phyloP scores from a whole-genome alignment of 2,888 invertebrate species.

The Tuberolachnus salignus region DNA sequence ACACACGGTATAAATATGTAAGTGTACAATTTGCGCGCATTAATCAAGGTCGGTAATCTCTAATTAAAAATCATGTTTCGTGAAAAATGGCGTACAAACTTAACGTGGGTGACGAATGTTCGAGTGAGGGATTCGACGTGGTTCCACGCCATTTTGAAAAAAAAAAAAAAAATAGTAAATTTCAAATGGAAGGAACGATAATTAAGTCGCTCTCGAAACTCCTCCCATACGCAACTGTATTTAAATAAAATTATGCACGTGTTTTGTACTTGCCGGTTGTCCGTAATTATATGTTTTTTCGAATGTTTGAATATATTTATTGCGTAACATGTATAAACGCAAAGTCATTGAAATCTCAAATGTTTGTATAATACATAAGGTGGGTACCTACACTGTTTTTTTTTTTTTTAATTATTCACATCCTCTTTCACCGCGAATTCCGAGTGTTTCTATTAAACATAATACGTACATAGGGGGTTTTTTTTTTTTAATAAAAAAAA shows the following conservation, averaged over 20 bases:
- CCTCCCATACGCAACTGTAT: conserved; percentile 21
- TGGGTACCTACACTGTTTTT: not conserved
- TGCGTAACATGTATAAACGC: not conserved
- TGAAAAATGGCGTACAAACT: not conserved
- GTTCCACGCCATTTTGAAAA: conserved; percentile 25
- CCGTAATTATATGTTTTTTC: conserved; percentile 23
- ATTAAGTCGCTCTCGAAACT: conserved; percentile 29
- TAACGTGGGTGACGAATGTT: not conserved
- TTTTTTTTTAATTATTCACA: conserved; percentile 36
- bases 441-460: not conserved
- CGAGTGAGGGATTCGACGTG: not conserved
- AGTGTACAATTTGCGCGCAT: not conserved
- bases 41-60: conserved; percentile 5
- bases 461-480: no score
- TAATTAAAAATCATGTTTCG: not conserved
- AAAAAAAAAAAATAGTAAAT: conserved; percentile 14
- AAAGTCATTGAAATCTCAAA: not conserved
- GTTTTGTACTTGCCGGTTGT: conserved; percentile 23
- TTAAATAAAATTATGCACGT: conserved; percentile 32
- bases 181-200: conserved; percentile 18
- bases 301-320: conserved; percentile 23
- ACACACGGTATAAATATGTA: not conserved
- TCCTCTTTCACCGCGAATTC: conserved; percentile 1
- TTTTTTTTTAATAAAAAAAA: not conserved
- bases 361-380: not conserved